Evolutionary conservation across 1,140 invertebrate genomes (phyloP).

Genomic region (Rhynchophorus ferrugineus): DNA sequence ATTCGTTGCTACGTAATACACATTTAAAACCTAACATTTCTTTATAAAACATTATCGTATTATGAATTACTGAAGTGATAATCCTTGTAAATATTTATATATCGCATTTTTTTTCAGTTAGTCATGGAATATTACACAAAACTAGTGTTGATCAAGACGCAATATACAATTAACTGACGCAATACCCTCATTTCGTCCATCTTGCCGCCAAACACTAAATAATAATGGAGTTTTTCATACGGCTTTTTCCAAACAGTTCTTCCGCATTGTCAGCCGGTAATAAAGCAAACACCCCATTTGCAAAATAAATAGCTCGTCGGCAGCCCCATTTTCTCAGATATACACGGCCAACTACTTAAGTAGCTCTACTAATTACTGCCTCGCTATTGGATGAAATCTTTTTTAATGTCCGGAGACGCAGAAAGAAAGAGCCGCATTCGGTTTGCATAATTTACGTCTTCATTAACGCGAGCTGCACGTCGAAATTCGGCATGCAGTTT

Average conservation of each 20-base stretch:
- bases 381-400: slow-evolving; percentile 28
- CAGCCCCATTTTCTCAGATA: slow-evolving; percentile 20
- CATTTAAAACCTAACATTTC: no score
- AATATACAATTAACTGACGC: no score
- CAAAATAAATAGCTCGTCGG: slow-evolving; percentile 18
- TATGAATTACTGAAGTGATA: no score
- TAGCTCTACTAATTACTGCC: slow-evolving; percentile 26
- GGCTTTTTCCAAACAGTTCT: slow-evolving; percentile 9
- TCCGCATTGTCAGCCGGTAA: slow-evolving; percentile 17
- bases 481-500: slow-evolving; percentile 3
- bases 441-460: slow-evolving; percentile 16
- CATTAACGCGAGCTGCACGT: slow-evolving; percentile 15
- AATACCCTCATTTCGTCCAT: neutral
- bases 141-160: no score
- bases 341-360: slow-evolving; percentile 20
- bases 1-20: no score
- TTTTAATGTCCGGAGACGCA: slow-evolving; percentile 19
- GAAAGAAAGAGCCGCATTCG: slow-evolving; percentile 5
- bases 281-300: slow-evolving; percentile 15
- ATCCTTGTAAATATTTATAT: no score
- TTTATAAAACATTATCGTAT: no score
- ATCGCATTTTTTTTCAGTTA: no score
- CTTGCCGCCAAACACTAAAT: slow-evolving; percentile 4
- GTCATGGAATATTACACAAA: no score
- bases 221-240: slow-evolving; percentile 12